Conservation (phyloP, 2,888 invertebrate species). For the Cephus sareptanus region DNA sequence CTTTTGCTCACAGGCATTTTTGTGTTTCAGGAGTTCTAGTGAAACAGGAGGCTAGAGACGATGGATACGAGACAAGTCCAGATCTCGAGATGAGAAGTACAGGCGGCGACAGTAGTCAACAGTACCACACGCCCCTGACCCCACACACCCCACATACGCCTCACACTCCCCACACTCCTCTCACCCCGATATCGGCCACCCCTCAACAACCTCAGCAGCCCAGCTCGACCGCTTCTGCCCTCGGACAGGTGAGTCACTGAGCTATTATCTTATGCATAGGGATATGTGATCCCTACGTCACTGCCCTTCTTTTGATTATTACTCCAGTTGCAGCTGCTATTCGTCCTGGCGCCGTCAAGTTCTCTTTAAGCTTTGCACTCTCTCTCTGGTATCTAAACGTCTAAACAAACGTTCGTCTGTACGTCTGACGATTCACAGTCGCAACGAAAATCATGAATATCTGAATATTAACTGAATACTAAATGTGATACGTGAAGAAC, state of each 20-base stretch:
- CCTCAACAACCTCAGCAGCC: conserved; percentile 64
- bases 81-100: conserved; percentile 69
- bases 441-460: neutral
- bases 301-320: too few relatives aligned
- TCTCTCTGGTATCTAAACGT: too few relatives aligned
- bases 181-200: conserved; percentile 64
- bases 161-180: conserved; percentile 63
- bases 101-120: conserved; percentile 64
- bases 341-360: neutral
- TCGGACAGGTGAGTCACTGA: conserved; percentile 57
- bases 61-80: conserved; percentile 90
- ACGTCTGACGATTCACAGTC: too few relatives aligned
- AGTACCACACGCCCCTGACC: conserved; percentile 65
- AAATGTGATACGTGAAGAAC: neutral
- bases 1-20: neutral
- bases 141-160: conserved; percentile 65
- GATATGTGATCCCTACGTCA: too few relatives aligned
- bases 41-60: conserved; percentile 82
- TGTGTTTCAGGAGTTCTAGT: conserved; percentile 57
- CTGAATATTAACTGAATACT: neutral
- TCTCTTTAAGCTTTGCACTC: neutral
- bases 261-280: neutral
- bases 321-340: neutral
- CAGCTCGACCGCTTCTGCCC: conserved; percentile 58
- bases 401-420: too few relatives aligned